phyloP scores from a whole-genome alignment of 64 coral and sea anemone genomes.

The Dendrophyllia cribrosa region DNA sequence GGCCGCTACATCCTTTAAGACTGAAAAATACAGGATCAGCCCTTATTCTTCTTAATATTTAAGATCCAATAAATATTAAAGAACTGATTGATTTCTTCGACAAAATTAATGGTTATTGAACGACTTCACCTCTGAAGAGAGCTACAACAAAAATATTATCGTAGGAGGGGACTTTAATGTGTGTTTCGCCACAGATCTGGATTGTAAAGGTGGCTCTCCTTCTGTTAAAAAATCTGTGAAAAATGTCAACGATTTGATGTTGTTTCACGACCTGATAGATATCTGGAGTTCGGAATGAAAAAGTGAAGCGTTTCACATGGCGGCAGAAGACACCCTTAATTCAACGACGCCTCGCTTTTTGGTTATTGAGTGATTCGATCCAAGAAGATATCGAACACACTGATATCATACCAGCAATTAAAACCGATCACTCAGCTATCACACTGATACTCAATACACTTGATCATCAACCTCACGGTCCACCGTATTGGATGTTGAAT shows the following conservation, averaged over 20 bases:
- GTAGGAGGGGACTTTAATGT: slow-evolving; percentile 57
- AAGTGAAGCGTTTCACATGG: slow-evolving; percentile 26
- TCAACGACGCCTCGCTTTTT: slow-evolving; percentile 29
- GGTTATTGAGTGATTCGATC: neutral
- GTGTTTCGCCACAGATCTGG: neutral
- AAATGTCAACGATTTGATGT: neutral
- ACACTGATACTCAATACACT: slow-evolving; percentile 29
- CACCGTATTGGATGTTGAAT: slow-evolving; percentile 47
- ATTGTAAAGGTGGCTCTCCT: slow-evolving; percentile 11
- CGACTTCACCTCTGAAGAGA: no score
- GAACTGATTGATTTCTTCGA: neutral
- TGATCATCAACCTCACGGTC: slow-evolving; percentile 14
- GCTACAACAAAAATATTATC: no score
- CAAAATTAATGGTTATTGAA: neutral
- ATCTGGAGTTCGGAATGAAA: slow-evolving; percentile 46
- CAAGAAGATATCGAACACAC: slow-evolving; percentile 28
- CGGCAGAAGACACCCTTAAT: neutral
- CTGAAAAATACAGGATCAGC: slow-evolving; percentile 11
- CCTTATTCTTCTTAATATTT: slow-evolving; percentile 21
- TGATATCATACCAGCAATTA: slow-evolving; percentile 54
- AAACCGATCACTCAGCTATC: slow-evolving; percentile 57
- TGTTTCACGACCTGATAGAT: slow-evolving; percentile 26
- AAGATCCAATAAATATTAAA: slow-evolving; percentile 32
- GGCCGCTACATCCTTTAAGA: neutral
- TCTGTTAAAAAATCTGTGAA: slow-evolving; percentile 10